Evolutionary conservation across 2,797 vertebrate genomes (phyloP).

Genomic region (Graptemys geographica): DNA sequence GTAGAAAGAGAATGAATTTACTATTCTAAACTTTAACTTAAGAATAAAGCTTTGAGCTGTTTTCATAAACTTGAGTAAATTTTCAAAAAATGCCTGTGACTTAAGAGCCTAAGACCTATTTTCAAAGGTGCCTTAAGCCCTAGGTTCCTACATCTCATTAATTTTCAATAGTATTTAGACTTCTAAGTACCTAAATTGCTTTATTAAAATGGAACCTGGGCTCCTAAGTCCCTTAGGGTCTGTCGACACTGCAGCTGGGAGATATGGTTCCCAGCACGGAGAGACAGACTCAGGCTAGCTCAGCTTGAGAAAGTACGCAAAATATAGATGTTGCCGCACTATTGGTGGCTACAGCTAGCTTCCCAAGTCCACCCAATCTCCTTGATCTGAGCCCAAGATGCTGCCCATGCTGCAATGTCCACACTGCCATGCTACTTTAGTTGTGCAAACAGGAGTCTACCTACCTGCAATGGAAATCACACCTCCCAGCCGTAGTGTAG

Average conservation of each 20-base stretch:
- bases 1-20: too few species aligned
- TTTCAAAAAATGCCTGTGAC: too few species aligned
- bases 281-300: not conserved
- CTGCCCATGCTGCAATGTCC: not conserved
- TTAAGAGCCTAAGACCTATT: too few species aligned
- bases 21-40: too few species aligned
- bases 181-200: slow-evolving; percentile 22
- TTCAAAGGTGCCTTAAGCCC: too few species aligned
- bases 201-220: slow-evolving; percentile 19
- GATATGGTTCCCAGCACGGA: not conserved
- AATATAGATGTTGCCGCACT: not conserved
- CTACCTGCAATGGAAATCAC: not conserved
- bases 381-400: not conserved
- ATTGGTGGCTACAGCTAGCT: not conserved
- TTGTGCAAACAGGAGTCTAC: not conserved
- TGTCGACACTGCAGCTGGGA: not conserved
- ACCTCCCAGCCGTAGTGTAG: not conserved
- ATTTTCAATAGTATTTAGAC: slow-evolving; percentile 36
- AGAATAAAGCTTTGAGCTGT: too few species aligned
- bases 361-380: not conserved
- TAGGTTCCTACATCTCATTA: slow-evolving; percentile 34
- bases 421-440: not conserved
- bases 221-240: too few species aligned
- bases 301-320: not conserved
- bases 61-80: too few species aligned